These are phyloP conservation scores for Neolamprologus hecqui DNA, from an alignment of 2,113 vertebrate genomes.

Conservation along the genomic window DNA sequence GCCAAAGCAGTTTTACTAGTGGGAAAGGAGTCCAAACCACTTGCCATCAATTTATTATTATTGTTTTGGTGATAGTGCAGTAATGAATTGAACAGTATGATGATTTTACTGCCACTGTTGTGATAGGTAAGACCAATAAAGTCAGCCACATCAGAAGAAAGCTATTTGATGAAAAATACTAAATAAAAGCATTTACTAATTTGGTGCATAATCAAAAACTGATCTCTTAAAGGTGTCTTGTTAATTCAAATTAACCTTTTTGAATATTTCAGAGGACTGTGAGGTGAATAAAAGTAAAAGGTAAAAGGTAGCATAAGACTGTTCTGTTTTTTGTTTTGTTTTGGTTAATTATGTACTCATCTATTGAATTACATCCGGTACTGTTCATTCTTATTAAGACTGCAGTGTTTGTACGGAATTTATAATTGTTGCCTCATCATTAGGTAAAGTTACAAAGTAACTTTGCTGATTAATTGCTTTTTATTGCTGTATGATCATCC, in stretches of 20 bases:
- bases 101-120: neutral
- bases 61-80: neutral
- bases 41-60: neutral
- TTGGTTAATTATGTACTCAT: slow-evolving; percentile 27
- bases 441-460: neutral
- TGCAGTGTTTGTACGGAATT: neutral
- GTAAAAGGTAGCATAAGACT: neutral
- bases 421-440: neutral
- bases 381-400: neutral
- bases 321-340: neutral
- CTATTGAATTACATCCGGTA: slow-evolving; percentile 12
- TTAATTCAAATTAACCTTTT: neutral
- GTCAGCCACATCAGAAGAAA: neutral
- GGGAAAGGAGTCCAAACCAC: neutral
- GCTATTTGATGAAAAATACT: neutral
- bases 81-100: slow-evolving; percentile 1
- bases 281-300: neutral
- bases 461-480: slow-evolving; percentile 9
- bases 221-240: neutral
- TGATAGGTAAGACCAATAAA: neutral
- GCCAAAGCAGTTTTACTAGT: neutral
- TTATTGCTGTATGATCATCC: slow-evolving; percentile 11
- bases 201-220: neutral
- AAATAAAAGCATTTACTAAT: slow-evolving; percentile 1
- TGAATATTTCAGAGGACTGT: slow-evolving; percentile 22